Conservation (phyloP, 2,888 invertebrate genomes). For the Thecocarcelia acutangulata region DNA sequence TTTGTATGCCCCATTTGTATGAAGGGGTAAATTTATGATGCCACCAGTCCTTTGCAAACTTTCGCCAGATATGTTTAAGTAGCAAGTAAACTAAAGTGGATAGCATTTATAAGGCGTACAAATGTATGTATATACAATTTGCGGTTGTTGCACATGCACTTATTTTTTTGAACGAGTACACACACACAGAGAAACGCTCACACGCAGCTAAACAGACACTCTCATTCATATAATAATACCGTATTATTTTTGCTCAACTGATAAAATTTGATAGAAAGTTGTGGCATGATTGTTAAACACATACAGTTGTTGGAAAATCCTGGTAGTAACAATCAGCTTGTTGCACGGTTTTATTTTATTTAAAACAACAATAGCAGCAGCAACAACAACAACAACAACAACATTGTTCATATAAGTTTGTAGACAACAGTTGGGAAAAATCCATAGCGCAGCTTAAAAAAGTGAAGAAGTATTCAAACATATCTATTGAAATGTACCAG, state of each 20-base stretch:
- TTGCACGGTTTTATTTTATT: conserved; percentile 50
- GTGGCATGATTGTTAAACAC: conserved; percentile 4
- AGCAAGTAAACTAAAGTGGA: conserved; percentile 33
- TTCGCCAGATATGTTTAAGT: background rate
- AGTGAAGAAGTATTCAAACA: background rate
- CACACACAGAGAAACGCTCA: too few relatives aligned
- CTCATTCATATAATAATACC: background rate
- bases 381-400: too few relatives aligned
- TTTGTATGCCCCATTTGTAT: background rate
- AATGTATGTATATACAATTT: conserved; percentile 36
- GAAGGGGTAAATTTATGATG: too few relatives aligned
- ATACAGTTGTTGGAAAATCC: background rate
- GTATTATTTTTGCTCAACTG: conserved; percentile 5
- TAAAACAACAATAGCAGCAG: conserved; percentile 5
- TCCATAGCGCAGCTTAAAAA: background rate
- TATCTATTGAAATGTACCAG: background rate
- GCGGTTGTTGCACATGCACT: conserved; percentile 35
- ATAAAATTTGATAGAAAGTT: conserved; percentile 14
- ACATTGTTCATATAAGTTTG: too few relatives aligned
- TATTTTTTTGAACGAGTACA: background rate
- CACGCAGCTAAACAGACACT: too few relatives aligned
- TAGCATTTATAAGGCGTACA: conserved; percentile 54
- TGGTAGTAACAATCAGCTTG: conserved; percentile 36
- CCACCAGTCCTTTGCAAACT: background rate
- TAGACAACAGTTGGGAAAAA: too few relatives aligned